Evolutionary conservation across 2,113 vertebrate genomes (phyloP).

Genomic region (Pedetes capensis): DNA sequence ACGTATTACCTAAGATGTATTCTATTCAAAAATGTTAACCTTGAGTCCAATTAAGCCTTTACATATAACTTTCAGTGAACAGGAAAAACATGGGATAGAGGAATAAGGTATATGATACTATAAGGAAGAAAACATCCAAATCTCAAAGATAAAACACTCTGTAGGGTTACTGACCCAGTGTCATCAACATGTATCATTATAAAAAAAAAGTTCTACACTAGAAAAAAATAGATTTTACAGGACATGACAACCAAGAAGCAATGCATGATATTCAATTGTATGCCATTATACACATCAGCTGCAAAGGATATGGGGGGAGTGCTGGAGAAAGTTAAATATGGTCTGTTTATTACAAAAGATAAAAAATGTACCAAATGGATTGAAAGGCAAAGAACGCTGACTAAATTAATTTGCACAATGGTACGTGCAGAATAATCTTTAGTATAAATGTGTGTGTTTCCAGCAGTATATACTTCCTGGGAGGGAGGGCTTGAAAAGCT

Average conservation of each 20-base stretch:
- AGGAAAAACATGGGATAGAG: neutral
- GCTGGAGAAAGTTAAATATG: neutral
- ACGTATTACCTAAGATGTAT: neutral
- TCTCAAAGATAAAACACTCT: too few species aligned
- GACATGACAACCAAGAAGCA: neutral
- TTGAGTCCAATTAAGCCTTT: neutral
- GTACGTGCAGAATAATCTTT: neutral
- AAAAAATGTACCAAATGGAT: neutral
- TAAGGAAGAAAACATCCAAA: neutral
- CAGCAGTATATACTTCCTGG: neutral
- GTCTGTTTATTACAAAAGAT: neutral
- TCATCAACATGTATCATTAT: neutral
- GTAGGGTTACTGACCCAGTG: neutral
- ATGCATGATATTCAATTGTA: neutral
- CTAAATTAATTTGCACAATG: neutral
- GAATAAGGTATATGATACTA: slow-evolving; percentile 1
- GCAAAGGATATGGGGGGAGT: neutral
- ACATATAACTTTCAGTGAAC: neutral
- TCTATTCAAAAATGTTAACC: neutral
- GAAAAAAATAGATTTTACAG: neutral
- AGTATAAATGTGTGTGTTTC: neutral
- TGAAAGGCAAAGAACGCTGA: neutral
- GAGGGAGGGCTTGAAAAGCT: neutral
- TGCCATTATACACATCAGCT: neutral
- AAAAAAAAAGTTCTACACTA: neutral